Evolutionary conservation across 2,113 vertebrate genomes (phyloP).

Genomic region (Microtus pennsylvanicus): DNA sequence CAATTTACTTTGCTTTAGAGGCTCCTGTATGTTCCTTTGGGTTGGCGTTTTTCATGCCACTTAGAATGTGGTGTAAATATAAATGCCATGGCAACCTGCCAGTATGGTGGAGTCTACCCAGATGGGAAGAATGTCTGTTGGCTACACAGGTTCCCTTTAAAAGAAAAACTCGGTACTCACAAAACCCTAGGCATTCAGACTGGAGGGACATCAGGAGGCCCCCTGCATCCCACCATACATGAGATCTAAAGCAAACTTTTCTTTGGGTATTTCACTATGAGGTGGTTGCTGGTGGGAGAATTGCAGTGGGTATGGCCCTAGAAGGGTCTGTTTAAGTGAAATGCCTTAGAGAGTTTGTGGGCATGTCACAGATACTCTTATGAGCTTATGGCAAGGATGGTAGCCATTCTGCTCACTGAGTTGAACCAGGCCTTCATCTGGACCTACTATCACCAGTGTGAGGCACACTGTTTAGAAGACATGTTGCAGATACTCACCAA

Average conservation of each 20-base stretch:
- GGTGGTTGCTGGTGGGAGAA: neutral
- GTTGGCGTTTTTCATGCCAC: conserved; percentile 30
- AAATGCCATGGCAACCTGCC: conserved; percentile 41
- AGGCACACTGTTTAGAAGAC: conserved; percentile 8
- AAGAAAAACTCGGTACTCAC: conserved; percentile 44
- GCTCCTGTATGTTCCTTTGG: neutral
- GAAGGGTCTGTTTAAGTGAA: neutral
- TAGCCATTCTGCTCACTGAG: neutral
- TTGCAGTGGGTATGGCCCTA: neutral
- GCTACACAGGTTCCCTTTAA: conserved; percentile 25
- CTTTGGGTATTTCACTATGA: neutral
- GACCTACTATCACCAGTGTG: neutral
- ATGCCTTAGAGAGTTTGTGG: neutral
- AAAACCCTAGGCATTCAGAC: conserved; percentile 38
- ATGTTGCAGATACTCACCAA: neutral
- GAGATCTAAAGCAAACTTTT: neutral
- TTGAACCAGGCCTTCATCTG: neutral
- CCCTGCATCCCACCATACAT: neutral
- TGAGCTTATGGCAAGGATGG: accelerated
- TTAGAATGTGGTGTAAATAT: conserved; percentile 52
- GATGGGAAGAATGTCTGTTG: neutral
- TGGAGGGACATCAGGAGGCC: neutral
- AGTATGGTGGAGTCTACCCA: neutral
- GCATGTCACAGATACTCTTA: neutral
- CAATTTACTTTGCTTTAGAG: conserved; percentile 41